Conservation (phyloP, 92 coral and sea anemone species). For the Plumapathes pennacea region DNA sequence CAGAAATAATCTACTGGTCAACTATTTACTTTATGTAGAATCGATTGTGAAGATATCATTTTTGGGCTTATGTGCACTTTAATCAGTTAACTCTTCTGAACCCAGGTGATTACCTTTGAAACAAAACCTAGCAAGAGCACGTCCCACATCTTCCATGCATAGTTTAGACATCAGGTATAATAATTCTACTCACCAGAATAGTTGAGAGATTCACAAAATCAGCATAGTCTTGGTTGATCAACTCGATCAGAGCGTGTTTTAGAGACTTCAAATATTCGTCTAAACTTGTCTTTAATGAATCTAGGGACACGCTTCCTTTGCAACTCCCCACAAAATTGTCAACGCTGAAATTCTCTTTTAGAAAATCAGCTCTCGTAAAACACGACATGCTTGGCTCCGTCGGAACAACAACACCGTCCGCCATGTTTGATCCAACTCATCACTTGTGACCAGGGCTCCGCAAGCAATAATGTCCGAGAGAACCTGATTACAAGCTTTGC, state of each 20-base stretch:
- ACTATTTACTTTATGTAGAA: no score
- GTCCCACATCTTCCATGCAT: not conserved
- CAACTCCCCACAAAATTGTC: conserved; percentile 85
- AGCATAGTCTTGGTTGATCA: conserved; percentile 97
- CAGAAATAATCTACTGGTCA: no score
- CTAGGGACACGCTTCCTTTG: conserved; percentile 81
- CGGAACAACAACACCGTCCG: conserved; percentile 73
- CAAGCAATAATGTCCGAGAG: no score
- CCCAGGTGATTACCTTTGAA: no score
- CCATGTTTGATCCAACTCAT: conserved; percentile 82
- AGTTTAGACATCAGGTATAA: not conserved
- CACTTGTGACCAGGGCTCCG: no score
- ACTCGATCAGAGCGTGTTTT: conserved; percentile 92
- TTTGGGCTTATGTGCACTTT: no score
- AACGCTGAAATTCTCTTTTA: conserved; percentile 81
- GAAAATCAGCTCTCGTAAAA: conserved; percentile 82
- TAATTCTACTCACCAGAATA: conserved; percentile 69
- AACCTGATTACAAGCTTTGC: no score
- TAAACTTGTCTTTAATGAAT: conserved; percentile 72
- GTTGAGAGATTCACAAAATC: conserved; percentile 97
- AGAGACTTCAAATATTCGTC: conserved; percentile 91
- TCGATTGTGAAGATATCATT: no score
- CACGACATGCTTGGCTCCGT: conserved; percentile 78
- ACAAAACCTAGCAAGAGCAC: no score
- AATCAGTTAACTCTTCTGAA: not conserved